These are phyloP conservation scores for Eublepharis macularius DNA, from an alignment of 2,113 vertebrate species.

Conservation along the genomic window DNA sequence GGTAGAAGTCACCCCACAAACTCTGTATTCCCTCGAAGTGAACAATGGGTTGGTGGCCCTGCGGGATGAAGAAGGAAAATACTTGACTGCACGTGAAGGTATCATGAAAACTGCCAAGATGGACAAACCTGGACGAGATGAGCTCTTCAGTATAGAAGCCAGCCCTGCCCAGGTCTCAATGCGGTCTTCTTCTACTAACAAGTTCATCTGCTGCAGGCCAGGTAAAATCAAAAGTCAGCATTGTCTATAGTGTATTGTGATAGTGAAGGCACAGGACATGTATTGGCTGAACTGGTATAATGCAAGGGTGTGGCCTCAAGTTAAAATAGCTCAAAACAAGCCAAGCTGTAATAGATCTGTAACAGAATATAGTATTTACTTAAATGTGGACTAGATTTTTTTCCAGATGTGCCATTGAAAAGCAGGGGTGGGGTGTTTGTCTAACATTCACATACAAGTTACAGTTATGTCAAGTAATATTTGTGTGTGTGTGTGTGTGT, in stretches of 20 bases:
- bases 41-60: slow-evolving; percentile 32
- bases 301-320: no score
- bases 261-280: not conserved
- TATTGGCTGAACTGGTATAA: not conserved
- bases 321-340: no score
- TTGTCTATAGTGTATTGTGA: not conserved
- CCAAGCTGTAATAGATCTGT: no score
- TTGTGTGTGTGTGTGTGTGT: no score
- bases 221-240: not conserved
- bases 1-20: not conserved
- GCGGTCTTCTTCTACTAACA: slow-evolving; percentile 17
- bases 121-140: slow-evolving; percentile 40
- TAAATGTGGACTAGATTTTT: no score
- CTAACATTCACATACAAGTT: no score
- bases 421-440: no score
- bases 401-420: no score
- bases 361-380: no score
- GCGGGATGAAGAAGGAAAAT: slow-evolving; percentile 33
- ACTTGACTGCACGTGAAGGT: slow-evolving; percentile 28
- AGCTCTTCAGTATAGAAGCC: slow-evolving; percentile 38
- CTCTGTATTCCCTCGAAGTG: slow-evolving; percentile 30
- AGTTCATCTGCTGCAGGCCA: slow-evolving; percentile 32
- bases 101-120: slow-evolving; percentile 31
- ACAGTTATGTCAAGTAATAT: no score
- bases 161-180: slow-evolving; percentile 38